Conservation (phyloP, 64 coral and sea anemone genomes). For the Stichodactyla mertensii region DNA sequence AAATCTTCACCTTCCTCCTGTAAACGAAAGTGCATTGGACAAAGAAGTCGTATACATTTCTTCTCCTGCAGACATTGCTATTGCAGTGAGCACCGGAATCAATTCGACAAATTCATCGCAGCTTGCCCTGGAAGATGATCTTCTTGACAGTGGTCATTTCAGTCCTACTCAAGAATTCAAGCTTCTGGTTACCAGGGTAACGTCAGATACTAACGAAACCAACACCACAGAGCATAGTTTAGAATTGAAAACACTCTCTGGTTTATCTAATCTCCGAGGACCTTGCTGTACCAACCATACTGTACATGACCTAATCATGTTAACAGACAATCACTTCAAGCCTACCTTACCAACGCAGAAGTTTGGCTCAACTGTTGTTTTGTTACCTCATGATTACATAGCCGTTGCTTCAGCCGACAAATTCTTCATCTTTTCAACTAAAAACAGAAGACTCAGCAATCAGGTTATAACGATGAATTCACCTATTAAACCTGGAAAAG, state of each 20-base stretch:
- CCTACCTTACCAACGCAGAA: conserved; percentile 19
- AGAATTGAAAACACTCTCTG: conserved; percentile 54
- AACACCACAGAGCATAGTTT: conserved; percentile 49
- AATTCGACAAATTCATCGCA: conserved; percentile 22
- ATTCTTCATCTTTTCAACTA: conserved; percentile 19
- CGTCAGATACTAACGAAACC: conserved; percentile 49
- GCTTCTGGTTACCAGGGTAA: conserved; percentile 36
- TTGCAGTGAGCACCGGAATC: conserved; percentile 15
- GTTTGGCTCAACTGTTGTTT: conserved; percentile 37
- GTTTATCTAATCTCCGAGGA: conserved; percentile 43
- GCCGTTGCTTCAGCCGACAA: conserved; percentile 23
- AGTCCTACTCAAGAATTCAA: conserved; percentile 46
- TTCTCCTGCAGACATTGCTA: conserved; percentile 17
- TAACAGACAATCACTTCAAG: conserved; percentile 47
- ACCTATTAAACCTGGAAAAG: not conserved
- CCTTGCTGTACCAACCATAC: conserved; percentile 42
- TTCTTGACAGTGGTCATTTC: conserved; percentile 26
- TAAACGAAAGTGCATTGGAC: conserved; percentile 47
- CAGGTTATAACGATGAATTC: conserved; percentile 1
- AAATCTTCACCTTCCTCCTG: conserved; percentile 45
- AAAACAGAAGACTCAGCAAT: conserved; percentile 10
- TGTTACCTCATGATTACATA: conserved; percentile 11
- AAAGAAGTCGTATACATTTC: conserved; percentile 72
- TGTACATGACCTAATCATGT: not conserved
- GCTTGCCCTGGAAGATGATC: not conserved